These are phyloP conservation scores for Drosophila barbarae DNA, from an alignment of 2,888 invertebrate genomes.

Conservation along the genomic window DNA sequence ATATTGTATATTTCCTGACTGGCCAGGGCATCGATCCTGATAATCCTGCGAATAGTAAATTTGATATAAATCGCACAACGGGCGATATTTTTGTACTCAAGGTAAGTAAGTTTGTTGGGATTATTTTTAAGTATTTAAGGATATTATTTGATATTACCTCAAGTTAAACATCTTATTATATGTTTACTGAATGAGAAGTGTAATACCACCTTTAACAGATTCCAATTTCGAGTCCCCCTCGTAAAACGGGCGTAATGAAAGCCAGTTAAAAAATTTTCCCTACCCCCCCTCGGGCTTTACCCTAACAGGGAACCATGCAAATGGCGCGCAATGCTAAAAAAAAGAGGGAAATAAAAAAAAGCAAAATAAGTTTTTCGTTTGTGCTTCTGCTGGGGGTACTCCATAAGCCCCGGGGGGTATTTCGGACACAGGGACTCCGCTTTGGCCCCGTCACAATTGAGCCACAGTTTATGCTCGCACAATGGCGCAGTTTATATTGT, in stretches of 20 bases:
- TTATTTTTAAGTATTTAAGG: slow-evolving; percentile 11
- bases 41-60: slow-evolving; percentile 96
- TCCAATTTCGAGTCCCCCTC: slow-evolving; percentile 25
- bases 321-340: slow-evolving; percentile 10
- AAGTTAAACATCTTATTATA: not conserved
- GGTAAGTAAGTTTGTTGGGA: slow-evolving; percentile 82
- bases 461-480: slow-evolving; percentile 56
- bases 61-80: slow-evolving; percentile 96
- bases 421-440: not conserved
- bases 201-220: slow-evolving; percentile 12
- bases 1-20: slow-evolving; percentile 96
- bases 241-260: slow-evolving; percentile 37
- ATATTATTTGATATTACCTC: not conserved
- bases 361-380: slow-evolving; percentile 45
- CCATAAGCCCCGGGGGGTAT: slow-evolving; percentile 21
- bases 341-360: slow-evolving; percentile 12
- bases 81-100: slow-evolving; percentile 97
- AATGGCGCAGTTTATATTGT: slow-evolving; percentile 54
- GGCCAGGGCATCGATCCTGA: slow-evolving; percentile 98
- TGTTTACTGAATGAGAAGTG: not conserved
- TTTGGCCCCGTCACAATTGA: slow-evolving; percentile 57
- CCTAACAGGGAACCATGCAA: slow-evolving; percentile 23
- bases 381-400: slow-evolving; percentile 23
- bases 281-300: slow-evolving; percentile 1
- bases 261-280: slow-evolving; percentile 26